These are phyloP conservation scores for Onchidella celtica DNA, from an alignment of 2,888 invertebrate genomes.

Conservation along the genomic window DNA sequence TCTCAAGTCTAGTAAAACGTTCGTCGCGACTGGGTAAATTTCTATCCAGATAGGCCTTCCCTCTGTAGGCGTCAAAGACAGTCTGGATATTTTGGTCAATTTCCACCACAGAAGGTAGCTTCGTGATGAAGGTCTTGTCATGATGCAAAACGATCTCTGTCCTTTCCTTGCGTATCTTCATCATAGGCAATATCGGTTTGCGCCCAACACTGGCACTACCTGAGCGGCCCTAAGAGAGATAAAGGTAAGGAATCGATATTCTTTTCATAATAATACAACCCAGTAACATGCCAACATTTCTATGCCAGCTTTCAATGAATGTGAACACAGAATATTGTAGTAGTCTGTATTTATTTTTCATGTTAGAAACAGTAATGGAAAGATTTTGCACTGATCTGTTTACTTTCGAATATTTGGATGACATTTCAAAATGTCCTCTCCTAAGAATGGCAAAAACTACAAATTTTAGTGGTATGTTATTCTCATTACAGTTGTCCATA, in stretches of 20 bases:
- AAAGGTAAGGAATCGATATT: conserved; percentile 36
- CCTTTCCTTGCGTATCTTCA: conserved; percentile 67
- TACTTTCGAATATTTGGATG: too few relatives aligned
- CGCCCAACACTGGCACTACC: conserved; percentile 19
- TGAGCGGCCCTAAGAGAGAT: neutral
- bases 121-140: conserved; percentile 70
- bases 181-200: conserved; percentile 63
- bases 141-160: conserved; percentile 71
- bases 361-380: too few relatives aligned
- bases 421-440: too few relatives aligned
- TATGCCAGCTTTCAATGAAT: too few relatives aligned
- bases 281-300: too few relatives aligned
- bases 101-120: conserved; percentile 69
- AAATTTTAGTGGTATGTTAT: too few relatives aligned
- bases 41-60: conserved; percentile 59
- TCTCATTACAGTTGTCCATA: too few relatives aligned
- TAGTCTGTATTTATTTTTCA: too few relatives aligned
- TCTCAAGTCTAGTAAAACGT: conserved; percentile 62
- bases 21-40: conserved; percentile 64
- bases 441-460: too few relatives aligned
- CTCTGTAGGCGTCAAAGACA: conserved; percentile 66
- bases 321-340: too few relatives aligned
- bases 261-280: too few relatives aligned
- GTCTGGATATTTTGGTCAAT: conserved; percentile 66
- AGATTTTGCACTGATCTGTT: too few relatives aligned